These are phyloP conservation scores for Meganola albula DNA, from an alignment of 2,888 invertebrate genomes.

Conservation along the genomic window DNA sequence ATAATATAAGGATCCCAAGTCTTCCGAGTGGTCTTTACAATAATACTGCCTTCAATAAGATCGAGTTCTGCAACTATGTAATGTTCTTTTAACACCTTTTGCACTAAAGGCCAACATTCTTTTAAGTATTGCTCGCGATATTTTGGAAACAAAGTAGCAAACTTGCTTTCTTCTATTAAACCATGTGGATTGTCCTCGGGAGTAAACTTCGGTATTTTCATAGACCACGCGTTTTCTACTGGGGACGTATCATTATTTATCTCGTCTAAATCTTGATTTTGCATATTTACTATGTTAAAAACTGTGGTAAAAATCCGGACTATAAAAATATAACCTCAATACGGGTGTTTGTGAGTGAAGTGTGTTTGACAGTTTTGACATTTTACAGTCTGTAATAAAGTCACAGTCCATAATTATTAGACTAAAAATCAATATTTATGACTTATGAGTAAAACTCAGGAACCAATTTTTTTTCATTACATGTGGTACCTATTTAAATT, in stretches of 20 bases:
- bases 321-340: too few relatives aligned
- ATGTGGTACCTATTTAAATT: too few relatives aligned
- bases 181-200: slow-evolving; percentile 93
- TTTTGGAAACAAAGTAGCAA: slow-evolving; percentile 97
- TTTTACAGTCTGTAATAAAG: too few relatives aligned
- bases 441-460: too few relatives aligned
- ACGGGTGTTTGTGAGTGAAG: too few relatives aligned
- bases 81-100: slow-evolving; percentile 88
- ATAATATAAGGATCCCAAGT: slow-evolving; percentile 99
- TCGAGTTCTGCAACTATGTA: slow-evolving; percentile 92
- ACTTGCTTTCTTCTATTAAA: slow-evolving; percentile 94
- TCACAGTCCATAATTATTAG: too few relatives aligned
- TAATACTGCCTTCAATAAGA: slow-evolving; percentile 95
- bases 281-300: too few relatives aligned
- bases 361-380: too few relatives aligned
- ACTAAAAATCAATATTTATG: too few relatives aligned
- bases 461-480: too few relatives aligned
- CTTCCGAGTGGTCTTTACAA: slow-evolving; percentile 95
- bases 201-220: slow-evolving; percentile 92
- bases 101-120: slow-evolving; percentile 96
- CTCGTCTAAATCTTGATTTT: slow-evolving; percentile 37
- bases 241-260: slow-evolving; percentile 66
- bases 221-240: slow-evolving; percentile 90
- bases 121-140: slow-evolving; percentile 97
- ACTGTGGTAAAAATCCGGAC: too few relatives aligned